A percentile compares a stretch with the other conserved stretches of the same genome.
Conservation (phyloP, 2,113 vertebrate species). For the Aptenodytes forsteri region DNA sequence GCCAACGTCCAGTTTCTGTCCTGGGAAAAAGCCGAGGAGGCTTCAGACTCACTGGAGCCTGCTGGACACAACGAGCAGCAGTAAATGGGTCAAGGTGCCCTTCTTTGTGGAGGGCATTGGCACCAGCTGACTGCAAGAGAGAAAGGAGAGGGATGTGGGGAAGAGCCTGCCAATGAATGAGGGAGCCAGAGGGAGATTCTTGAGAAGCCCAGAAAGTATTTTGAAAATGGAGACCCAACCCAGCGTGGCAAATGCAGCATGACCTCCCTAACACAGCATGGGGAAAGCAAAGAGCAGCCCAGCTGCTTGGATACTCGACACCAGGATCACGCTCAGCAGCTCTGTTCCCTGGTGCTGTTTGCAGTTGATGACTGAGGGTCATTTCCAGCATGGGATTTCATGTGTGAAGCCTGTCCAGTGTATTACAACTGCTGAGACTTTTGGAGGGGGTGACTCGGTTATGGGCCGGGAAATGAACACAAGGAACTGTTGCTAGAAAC, state of each 20-base stretch:
- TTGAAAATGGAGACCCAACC: conserved; percentile 34
- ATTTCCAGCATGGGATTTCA: conserved; percentile 42
- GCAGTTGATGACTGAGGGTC: background rate
- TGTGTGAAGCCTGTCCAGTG: background rate
- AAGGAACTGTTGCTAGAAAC: conserved; percentile 24
- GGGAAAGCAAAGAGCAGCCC: conserved; percentile 39
- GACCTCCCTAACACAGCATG: conserved; percentile 47
- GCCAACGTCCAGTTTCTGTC: background rate
- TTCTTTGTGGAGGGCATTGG: background rate
- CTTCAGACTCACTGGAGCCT: background rate
- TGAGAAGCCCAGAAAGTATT: conserved; percentile 60
- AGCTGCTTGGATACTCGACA: conserved; percentile 56
- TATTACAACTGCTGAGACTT: conserved; percentile 2
- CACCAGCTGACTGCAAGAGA: background rate
- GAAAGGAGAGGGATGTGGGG: background rate
- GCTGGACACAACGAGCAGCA: background rate
- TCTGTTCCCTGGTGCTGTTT: background rate
- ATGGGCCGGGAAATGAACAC: background rate
- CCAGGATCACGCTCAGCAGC: background rate
- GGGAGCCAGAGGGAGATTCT: conserved; percentile 35
- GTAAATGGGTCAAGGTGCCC: background rate
- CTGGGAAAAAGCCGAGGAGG: background rate
- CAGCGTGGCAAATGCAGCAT: conserved; percentile 59
- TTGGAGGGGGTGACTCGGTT: background rate
- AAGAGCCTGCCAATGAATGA: background rate